Evolutionary conservation across 2,797 vertebrate species (phyloP).

Genomic region (Tapirus indicus): DNA sequence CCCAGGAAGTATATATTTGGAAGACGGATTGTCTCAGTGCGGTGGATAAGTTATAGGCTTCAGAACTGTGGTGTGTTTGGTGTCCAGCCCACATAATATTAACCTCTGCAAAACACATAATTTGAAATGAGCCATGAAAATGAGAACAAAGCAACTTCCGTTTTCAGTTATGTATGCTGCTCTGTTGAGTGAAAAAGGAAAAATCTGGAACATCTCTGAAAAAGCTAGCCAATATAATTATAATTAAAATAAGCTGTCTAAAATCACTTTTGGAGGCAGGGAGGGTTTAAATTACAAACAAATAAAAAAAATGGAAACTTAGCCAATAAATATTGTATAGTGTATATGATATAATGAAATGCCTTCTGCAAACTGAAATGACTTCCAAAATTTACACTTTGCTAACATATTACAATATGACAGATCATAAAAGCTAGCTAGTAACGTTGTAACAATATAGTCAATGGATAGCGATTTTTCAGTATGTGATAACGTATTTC

Average conservation of each 20-base stretch:
- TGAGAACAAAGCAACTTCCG: slow-evolving; percentile 71
- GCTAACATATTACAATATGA: slow-evolving; percentile 60
- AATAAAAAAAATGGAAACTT: slow-evolving; percentile 35
- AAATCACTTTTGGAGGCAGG: slow-evolving; percentile 54
- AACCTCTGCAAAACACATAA: slow-evolving; percentile 92
- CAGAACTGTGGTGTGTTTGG: slow-evolving; percentile 97
- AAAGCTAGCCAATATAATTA: slow-evolving; percentile 16
- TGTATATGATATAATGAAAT: slow-evolving; percentile 59
- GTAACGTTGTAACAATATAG: slow-evolving; percentile 16
- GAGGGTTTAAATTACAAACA: slow-evolving; percentile 53
- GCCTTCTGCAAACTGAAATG: slow-evolving; percentile 61
- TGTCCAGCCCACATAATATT: slow-evolving; percentile 97
- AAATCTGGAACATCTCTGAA: slow-evolving; percentile 49
- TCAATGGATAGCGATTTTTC: slow-evolving; percentile 47
- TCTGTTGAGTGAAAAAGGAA: slow-evolving; percentile 18
- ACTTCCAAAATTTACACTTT: slow-evolving; percentile 65
- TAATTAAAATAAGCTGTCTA: slow-evolving; percentile 59
- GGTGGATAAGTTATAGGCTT: slow-evolving; percentile 96
- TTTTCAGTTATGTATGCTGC: slow-evolving; percentile 32
- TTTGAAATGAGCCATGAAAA: slow-evolving; percentile 74
- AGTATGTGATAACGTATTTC: slow-evolving; percentile 59
- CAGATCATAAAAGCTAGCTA: slow-evolving; percentile 73
- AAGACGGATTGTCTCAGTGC: slow-evolving; percentile 95
- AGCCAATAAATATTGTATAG: slow-evolving; percentile 46
- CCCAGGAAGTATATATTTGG: slow-evolving; percentile 95